phyloP scores from a whole-genome alignment of 30 jellyfish, hydroid and myxozoan species.

The Pelagia noctiluca region DNA sequence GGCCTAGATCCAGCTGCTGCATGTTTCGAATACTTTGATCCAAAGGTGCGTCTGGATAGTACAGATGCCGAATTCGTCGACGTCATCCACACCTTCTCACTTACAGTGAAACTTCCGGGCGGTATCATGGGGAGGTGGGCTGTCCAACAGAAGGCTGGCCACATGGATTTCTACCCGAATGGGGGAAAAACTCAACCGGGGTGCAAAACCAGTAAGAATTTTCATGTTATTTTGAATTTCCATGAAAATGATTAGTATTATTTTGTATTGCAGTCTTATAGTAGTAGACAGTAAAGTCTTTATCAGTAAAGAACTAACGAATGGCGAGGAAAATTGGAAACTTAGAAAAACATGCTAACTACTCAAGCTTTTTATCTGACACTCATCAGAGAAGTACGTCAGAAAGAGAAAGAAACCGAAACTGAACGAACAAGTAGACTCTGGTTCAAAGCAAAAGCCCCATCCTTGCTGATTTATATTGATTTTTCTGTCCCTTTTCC shows the following conservation, averaged over 20 bases:
- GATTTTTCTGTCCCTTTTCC: too few relatives aligned
- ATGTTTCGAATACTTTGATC: constrained; percentile 71
- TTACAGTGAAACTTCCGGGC: constrained; percentile 67
- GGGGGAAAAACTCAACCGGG: constrained; percentile 87
- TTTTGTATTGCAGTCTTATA: too few relatives aligned
- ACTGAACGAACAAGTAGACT: too few relatives aligned
- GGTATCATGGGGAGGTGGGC: too few relatives aligned
- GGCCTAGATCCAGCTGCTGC: constrained; percentile 97
- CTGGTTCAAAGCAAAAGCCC: too few relatives aligned
- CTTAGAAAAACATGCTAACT: too few relatives aligned
- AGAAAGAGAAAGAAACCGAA: too few relatives aligned
- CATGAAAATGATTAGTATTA: constrained; percentile 68
- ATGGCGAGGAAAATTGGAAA: neutral
- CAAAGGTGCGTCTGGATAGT: constrained; percentile 86
- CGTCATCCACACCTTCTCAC: constrained; percentile 85
- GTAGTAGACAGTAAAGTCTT: neutral
- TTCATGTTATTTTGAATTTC: too few relatives aligned
- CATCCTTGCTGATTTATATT: too few relatives aligned
- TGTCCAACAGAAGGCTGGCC: constrained; percentile 87
- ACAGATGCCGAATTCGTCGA: constrained; percentile 96
- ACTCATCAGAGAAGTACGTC: too few relatives aligned
- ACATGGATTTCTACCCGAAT: constrained; percentile 88
- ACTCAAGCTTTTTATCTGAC: too few relatives aligned
- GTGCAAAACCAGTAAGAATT: constrained; percentile 79
- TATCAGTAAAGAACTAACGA: neutral